These are phyloP conservation scores for Folsomia candida DNA, from an alignment of 2,888 invertebrate species.

Conservation along the genomic window DNA sequence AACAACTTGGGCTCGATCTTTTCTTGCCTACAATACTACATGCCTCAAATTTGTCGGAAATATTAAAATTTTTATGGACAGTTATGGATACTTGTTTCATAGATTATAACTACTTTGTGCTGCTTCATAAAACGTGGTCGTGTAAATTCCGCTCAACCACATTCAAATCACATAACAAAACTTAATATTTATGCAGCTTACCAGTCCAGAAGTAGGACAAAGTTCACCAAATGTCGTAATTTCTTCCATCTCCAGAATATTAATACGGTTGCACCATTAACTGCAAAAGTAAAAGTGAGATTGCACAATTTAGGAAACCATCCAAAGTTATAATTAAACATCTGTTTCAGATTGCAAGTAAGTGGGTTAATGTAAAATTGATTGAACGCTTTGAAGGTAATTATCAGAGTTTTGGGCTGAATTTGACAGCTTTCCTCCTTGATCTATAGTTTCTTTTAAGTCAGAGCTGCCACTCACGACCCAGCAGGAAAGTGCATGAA, in stretches of 20 bases:
- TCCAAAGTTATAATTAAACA: no score
- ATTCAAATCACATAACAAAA: no score
- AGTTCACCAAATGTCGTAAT: conserved; percentile 48
- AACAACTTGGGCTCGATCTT: no score
- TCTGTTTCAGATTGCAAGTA: neutral
- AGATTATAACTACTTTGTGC: no score
- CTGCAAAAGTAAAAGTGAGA: conserved; percentile 27
- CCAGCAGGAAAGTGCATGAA: neutral
- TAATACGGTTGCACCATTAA: conserved; percentile 47
- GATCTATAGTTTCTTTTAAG: neutral
- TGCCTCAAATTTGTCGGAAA: no score
- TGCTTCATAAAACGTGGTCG: no score
- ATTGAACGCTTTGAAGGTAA: neutral
- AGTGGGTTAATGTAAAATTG: neutral
- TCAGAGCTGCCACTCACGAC: neutral
- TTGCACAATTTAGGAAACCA: neutral
- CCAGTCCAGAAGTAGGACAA: conserved; percentile 49
- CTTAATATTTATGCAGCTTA: no score
- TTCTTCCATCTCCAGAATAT: conserved; percentile 49
- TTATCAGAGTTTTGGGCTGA: neutral
- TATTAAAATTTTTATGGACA: no score
- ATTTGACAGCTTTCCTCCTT: neutral
- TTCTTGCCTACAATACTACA: no score
- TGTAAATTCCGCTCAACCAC: no score
- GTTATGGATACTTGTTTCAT: no score